Evolutionary conservation across 2,113 vertebrate genomes (phyloP).

Genomic region (Zosterops japonicus): DNA sequence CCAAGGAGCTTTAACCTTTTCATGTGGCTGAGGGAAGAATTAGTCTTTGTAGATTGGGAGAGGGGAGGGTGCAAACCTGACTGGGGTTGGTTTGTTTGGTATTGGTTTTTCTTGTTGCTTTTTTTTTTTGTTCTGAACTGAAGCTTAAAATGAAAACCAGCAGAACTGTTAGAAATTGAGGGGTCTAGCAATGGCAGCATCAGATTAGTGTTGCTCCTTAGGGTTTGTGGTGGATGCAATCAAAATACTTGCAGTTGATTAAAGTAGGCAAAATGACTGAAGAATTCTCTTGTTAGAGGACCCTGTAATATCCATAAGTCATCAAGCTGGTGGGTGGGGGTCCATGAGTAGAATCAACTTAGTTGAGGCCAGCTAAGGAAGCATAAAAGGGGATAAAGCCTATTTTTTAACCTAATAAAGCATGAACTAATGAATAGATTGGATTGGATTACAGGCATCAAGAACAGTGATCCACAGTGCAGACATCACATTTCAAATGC

Average conservation of each 20-base stretch:
- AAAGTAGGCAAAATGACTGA: not conserved
- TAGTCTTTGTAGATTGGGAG: not conserved
- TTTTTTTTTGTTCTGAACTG: not conserved
- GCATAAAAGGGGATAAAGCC: constrained; percentile 19
- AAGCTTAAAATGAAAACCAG: not conserved
- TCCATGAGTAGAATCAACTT: not conserved
- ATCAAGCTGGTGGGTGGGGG: not conserved
- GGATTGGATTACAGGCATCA: constrained; percentile 85
- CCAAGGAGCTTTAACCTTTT: not conserved
- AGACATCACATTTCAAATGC: constrained; percentile 99
- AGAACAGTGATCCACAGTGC: constrained; percentile 99
- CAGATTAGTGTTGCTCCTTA: not conserved
- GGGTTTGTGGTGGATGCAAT: not conserved
- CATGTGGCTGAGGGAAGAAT: not conserved
- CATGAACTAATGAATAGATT: constrained; percentile 56
- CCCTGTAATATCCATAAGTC: not conserved
- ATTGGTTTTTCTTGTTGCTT: not conserved
- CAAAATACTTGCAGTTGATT: not conserved
- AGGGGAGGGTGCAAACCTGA: not conserved
- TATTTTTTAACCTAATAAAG: constrained; percentile 41
- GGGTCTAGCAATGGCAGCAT: not conserved
- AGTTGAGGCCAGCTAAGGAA: constrained; percentile 21
- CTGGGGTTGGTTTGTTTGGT: not conserved
- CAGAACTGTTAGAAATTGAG: not conserved
- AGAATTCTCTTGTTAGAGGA: not conserved